Evolutionary conservation across 2,113 vertebrate species (phyloP).

Genomic region (Hepsetus odoe): DNA sequence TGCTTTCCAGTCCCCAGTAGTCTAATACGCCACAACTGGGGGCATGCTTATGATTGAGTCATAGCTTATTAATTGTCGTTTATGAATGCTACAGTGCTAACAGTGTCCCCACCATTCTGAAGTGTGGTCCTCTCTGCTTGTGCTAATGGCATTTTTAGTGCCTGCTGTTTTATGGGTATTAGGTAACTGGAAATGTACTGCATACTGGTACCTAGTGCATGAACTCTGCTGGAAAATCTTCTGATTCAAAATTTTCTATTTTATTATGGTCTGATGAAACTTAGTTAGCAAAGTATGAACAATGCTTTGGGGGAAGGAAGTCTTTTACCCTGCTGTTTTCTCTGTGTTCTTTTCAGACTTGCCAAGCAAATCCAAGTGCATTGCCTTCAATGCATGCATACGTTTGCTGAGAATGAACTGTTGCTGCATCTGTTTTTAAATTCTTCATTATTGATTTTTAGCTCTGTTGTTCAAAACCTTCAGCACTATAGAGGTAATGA

Average conservation of each 20-base stretch:
- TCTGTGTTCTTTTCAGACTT: too few relatives aligned
- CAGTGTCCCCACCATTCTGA: conserved; percentile 24
- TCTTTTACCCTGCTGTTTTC: too few relatives aligned
- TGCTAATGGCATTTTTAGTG: conserved; percentile 39
- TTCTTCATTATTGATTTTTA: too few relatives aligned
- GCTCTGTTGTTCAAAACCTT: too few relatives aligned
- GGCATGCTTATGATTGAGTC: conserved; percentile 41
- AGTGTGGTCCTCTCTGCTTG: conserved; percentile 28
- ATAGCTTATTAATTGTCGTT: conserved; percentile 45
- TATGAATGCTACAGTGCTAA: conserved; percentile 37
- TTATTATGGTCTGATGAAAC: too few relatives aligned
- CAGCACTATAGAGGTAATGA: too few relatives aligned
- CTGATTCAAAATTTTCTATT: background rate
- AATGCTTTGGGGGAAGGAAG: too few relatives aligned
- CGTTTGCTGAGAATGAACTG: too few relatives aligned
- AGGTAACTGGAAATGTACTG: conserved; percentile 28
- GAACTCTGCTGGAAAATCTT: background rate
- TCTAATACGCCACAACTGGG: conserved; percentile 15
- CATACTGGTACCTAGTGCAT: background rate
- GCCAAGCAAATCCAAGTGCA: too few relatives aligned
- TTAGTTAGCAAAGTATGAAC: too few relatives aligned
- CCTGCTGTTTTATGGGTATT: conserved; percentile 43
- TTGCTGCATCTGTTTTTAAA: too few relatives aligned
- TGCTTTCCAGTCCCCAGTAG: conserved; percentile 10
- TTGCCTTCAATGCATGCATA: too few relatives aligned